These are phyloP conservation scores for Scaptomyza caliginosa DNA, from an alignment of 2,888 invertebrate genomes.

Conservation along the genomic window DNA sequence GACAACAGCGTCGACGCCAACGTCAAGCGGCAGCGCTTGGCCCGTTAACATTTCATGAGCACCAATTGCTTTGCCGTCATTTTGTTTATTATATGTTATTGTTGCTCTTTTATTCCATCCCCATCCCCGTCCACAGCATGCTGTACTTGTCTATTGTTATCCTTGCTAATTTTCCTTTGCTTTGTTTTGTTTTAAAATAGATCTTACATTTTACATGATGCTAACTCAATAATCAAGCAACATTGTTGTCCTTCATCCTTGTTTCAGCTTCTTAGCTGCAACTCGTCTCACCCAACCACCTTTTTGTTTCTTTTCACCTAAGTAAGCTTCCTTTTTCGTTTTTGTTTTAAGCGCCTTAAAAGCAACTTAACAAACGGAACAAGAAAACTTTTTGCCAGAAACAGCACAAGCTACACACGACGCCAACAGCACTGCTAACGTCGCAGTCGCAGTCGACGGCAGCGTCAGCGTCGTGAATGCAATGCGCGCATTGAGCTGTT, in stretches of 20 bases:
- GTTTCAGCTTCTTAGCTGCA: not conserved
- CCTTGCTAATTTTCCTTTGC: constrained; percentile 22
- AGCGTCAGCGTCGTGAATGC: constrained; percentile 32
- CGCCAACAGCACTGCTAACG: constrained; percentile 40
- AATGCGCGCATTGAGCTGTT: constrained; percentile 27
- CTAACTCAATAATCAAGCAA: not conserved
- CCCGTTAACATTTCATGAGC: constrained; percentile 73
- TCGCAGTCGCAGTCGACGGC: too few relatives aligned
- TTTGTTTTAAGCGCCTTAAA: constrained; percentile 53
- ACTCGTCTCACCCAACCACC: not conserved
- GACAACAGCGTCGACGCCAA: constrained; percentile 16
- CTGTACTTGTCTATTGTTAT: constrained; percentile 25
- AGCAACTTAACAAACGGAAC: constrained; percentile 36
- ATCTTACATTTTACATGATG: not conserved
- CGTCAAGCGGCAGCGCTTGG: constrained; percentile 37
- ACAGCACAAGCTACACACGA: constrained; percentile 10
- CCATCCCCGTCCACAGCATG: too few relatives aligned
- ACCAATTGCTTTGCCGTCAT: constrained; percentile 68
- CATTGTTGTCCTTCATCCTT: not conserved
- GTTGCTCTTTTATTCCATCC: constrained; percentile 11
- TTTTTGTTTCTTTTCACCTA: not conserved
- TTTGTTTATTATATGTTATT: constrained; percentile 61
- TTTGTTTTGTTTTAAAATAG: not conserved
- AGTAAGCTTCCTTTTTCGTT: constrained; percentile 24
- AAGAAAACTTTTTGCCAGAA: constrained; percentile 22